These are phyloP conservation scores for Parambassis ranga DNA, from an alignment of 2,797 vertebrate species.

Conservation along the genomic window DNA sequence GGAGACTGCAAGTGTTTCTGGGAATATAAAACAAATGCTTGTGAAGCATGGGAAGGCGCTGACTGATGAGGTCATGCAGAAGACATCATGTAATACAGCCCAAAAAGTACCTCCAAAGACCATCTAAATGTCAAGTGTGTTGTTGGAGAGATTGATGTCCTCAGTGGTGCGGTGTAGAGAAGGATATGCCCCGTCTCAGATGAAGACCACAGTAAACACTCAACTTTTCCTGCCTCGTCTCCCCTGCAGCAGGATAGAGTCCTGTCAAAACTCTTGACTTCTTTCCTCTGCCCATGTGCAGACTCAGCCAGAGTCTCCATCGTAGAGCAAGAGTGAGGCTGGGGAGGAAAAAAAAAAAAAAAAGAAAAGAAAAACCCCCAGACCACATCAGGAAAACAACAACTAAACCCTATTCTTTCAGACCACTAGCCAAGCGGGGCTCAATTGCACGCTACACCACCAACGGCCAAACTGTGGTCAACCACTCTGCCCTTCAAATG, in stretches of 20 bases:
- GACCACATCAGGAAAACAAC: conserved; percentile 77
- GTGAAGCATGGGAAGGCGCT: conserved; percentile 58
- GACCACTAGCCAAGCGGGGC: conserved; percentile 69
- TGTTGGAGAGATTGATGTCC: conserved; percentile 59
- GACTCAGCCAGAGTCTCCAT: conserved; percentile 51
- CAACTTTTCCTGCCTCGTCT: conserved; percentile 56
- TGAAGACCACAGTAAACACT: conserved; percentile 63
- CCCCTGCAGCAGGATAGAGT: conserved; percentile 54
- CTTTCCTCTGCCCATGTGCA: conserved; percentile 44
- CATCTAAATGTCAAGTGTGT: conserved; percentile 57
- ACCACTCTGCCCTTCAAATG: conserved; percentile 71
- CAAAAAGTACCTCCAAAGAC: conserved; percentile 51
- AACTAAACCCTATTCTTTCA: conserved; percentile 70
- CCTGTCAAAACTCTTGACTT: conserved; percentile 31
- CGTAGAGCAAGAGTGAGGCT: conserved; percentile 53
- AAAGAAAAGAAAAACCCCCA: conserved; percentile 41
- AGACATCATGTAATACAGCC: conserved; percentile 65
- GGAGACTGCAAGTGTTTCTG: conserved; percentile 62
- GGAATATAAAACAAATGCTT: conserved; percentile 63
- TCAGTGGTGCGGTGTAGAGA: conserved; percentile 42
- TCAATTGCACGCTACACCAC: conserved; percentile 75
- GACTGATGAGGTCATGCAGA: conserved; percentile 70
- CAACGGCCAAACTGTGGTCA: conserved; percentile 70
- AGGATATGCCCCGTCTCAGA: conserved; percentile 59
- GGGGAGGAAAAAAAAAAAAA: not conserved